phyloP scores from a whole-genome alignment of 1,140 invertebrate species.

The Trichogramma pretiosum region DNA sequence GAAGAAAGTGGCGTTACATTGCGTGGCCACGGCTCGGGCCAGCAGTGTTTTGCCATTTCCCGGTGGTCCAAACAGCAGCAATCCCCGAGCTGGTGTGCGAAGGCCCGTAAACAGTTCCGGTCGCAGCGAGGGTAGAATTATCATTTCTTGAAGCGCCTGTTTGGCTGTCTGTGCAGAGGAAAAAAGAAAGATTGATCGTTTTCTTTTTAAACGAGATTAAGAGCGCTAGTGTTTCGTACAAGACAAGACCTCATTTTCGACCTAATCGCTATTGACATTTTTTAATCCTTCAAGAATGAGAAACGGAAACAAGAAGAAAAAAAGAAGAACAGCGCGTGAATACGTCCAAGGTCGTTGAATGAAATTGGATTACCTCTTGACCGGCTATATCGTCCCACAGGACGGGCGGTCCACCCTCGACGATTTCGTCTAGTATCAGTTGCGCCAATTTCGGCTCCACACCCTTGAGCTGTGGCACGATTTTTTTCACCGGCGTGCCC shows the following conservation, averaged over 20 bases:
- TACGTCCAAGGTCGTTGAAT: not conserved
- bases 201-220: not conserved
- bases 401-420: constrained; percentile 70
- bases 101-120: constrained; percentile 93
- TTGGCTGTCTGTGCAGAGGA: constrained; percentile 78
- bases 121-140: constrained; percentile 88
- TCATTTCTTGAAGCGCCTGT: constrained; percentile 94
- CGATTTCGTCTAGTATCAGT: constrained; percentile 55
- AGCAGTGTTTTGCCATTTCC: constrained; percentile 90
- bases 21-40: constrained; percentile 82
- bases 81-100: constrained; percentile 76
- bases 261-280: not conserved
- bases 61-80: constrained; percentile 91
- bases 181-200: constrained; percentile 17
- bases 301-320: too few species aligned
- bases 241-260: not conserved
- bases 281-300: constrained; percentile 1
- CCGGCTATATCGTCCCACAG: constrained; percentile 92
- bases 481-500: constrained; percentile 37
- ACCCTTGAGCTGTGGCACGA: constrained; percentile 53
- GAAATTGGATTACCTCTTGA: constrained; percentile 54
- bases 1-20: constrained; percentile 91
- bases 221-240: not conserved
- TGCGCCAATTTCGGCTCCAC: constrained; percentile 86
- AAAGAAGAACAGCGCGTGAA: too few species aligned